These are phyloP conservation scores for Phalacrocorax brasilianus DNA, from an alignment of 2,113 vertebrate genomes.

Conservation along the genomic window DNA sequence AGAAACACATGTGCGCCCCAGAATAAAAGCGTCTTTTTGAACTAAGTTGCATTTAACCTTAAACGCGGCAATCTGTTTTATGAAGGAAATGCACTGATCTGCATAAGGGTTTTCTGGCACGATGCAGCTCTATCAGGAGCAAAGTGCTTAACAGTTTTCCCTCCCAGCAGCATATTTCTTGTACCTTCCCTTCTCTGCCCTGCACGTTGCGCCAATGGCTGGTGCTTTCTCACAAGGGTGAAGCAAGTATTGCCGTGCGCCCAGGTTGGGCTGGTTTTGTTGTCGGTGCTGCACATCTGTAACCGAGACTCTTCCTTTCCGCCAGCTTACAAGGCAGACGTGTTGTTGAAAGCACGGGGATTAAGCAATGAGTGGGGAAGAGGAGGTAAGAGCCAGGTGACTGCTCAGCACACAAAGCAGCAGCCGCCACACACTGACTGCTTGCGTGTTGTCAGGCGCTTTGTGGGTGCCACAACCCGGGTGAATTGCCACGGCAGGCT, in stretches of 20 bases:
- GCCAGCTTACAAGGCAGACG: fast-evolving
- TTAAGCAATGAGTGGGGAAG: background rate
- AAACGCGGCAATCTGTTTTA: fast-evolving
- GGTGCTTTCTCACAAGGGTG: background rate
- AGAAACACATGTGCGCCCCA: background rate
- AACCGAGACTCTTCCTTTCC: background rate
- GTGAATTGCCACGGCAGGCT: background rate
- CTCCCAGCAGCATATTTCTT: background rate
- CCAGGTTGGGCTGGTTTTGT: background rate
- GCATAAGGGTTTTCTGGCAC: background rate
- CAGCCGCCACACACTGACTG: fast-evolving
- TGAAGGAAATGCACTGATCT: background rate
- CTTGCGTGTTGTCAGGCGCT: fast-evolving
- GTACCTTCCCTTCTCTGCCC: background rate
- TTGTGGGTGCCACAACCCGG: background rate
- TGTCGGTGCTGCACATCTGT: background rate
- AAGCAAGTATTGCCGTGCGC: fast-evolving
- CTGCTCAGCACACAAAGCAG: background rate
- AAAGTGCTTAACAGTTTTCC: background rate
- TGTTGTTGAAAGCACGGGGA: background rate
- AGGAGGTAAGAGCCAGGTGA: background rate
- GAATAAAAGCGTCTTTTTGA: background rate
- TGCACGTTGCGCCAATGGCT: fast-evolving
- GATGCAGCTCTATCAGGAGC: background rate
- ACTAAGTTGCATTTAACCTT: background rate